Base-by-base conservation (phyloP, 2,797 vertebrate species). In the Malacoctenus gilli region DNA sequence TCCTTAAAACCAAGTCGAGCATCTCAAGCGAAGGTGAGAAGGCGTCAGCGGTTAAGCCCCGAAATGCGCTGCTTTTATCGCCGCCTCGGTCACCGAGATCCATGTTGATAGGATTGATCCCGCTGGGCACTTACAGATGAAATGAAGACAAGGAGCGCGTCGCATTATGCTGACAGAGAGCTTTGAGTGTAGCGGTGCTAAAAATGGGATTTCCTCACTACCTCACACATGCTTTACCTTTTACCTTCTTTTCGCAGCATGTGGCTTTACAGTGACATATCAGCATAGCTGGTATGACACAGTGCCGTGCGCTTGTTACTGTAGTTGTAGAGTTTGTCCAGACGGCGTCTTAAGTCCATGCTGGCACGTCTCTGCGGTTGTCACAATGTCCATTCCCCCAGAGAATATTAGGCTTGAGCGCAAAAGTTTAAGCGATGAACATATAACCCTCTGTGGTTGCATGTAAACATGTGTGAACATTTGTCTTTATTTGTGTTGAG, bases 261-360 rank as follows among this genome's bases (percentile, higher is more conserved):
- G 28, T 19, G 39, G 14, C 41, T 52, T 53, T 35, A 50, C 18
- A 15, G 25, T 23, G 70, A 55, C 64, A 21, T 12, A 53, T 49
- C 31, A 23, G 18, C 42, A 56, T n/a, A n/a, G n/a, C n/a, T n/a
- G n/a, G n/a, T n/a, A n/a, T n/a, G 44, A 16, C 36, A 43, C 23
- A 2, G 25, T 28, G 23, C 59, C 44, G n/a, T 32, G 47, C 52
- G n/a, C 60, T 42, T 51, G 54, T 22, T 49, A 19, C 46, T 58
- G 62, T 13, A 25, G 22, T 36, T n/a, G 16, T 21, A 37, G 43
- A 76, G 49, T 62, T 34, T 21, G 47, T 58, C 52, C 75, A 75
- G 60, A 79, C 79, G 79, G 71, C 66, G 40, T 72, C 60, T 79
- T 75, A 44, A 69, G 58, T 74, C 55, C 48, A 30, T 53, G 43